phyloP scores from a whole-genome alignment of 2,888 invertebrate genomes.

The Drosophila sordidapex region DNA sequence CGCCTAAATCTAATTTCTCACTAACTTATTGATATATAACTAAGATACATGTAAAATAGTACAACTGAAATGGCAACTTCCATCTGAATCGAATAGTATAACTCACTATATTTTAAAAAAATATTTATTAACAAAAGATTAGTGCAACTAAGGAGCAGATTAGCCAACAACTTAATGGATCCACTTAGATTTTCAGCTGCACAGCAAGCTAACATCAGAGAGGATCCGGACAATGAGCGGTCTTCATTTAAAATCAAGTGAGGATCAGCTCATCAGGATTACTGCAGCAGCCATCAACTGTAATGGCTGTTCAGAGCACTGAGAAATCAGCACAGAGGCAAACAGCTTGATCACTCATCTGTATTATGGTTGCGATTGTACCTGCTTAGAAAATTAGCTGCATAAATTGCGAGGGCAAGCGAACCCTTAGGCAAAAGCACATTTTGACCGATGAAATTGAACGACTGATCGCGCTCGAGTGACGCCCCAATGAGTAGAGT shows the following conservation, averaged over 20 bases:
- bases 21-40: neutral
- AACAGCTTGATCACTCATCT: slow-evolving; percentile 37
- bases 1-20: neutral
- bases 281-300: neutral
- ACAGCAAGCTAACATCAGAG: neutral
- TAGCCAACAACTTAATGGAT: neutral
- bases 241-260: neutral
- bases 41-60: neutral
- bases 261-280: neutral
- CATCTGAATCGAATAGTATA: neutral
- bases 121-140: neutral
- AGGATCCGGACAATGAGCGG: neutral
- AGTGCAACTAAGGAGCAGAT: neutral
- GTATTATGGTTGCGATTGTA: slow-evolving; percentile 31
- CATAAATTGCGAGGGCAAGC: slow-evolving; percentile 17
- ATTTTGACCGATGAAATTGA: slow-evolving; percentile 37
- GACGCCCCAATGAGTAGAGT: slow-evolving; percentile 59
- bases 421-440: slow-evolving; percentile 20
- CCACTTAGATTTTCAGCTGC: neutral
- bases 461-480: slow-evolving; percentile 44
- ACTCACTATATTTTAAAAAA: neutral
- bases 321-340: slow-evolving; percentile 1
- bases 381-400: slow-evolving; percentile 44
- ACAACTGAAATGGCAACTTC: neutral
- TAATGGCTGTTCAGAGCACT: neutral